Base-by-base conservation (phyloP, 2,113 vertebrate genomes). In the Anoplopoma fimbria region DNA sequence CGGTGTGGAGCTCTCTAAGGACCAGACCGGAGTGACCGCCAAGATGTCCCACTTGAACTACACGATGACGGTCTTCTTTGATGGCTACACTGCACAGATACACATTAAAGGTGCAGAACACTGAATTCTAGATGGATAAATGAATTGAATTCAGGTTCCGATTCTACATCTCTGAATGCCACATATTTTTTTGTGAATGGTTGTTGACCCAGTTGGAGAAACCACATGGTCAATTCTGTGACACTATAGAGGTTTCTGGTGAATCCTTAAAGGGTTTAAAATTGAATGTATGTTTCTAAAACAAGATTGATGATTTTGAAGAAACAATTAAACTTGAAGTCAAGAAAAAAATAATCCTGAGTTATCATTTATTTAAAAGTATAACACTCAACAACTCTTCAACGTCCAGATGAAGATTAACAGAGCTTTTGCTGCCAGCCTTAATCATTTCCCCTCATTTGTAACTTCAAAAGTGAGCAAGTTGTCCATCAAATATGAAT, bases 1-100 rank as follows among this genome's bases (percentile, higher is more conserved):
- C 27, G 19, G 65, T 6, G 25, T 69, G 65, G 19, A 49, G 27
- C 42, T 69, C 9, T 69, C 42, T 21, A 31, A 33, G 40, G 19
- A 69, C 27, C 27, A 31, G 42, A 31, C 42, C 4, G 65, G 65
- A 49, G 65, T 69, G 27, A 68, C 42, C 0, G 65, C 42, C 42
- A 49, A 31, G 40, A 31, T 31, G 4, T 19, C 42, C 17, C 4
- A 68, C 25, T 27, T 17, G 9, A 68, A 47, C 65, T 6, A 49
- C 42, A 23, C 15, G 0, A 13, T 47, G 42, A 49, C 27, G 2
- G 8, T 68, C 27, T 68, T 68, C 42, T 68, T 47, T 68, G 65
- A 69, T 49, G 65, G 65, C 42, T 69, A 69, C 42, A 49, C 65
- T 23, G 65, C 65, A 49, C 65, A 49, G 42, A 47, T 69, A 31